Conservation (phyloP, 1,140 invertebrate genomes). For the Camponotus vicinus region DNA sequence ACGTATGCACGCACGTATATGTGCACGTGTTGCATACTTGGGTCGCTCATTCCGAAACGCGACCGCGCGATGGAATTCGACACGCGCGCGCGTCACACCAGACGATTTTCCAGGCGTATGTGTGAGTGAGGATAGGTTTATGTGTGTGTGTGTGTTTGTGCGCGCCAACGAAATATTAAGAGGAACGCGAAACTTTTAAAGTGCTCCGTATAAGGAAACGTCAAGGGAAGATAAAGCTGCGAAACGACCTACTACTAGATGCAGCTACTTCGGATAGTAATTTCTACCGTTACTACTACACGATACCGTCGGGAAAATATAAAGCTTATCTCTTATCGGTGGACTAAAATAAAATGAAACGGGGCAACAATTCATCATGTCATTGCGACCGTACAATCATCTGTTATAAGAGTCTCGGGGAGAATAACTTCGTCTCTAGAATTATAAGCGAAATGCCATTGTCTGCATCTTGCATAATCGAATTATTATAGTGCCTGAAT, state of each 20-base stretch:
- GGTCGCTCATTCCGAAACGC: not conserved
- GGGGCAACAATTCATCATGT: slow-evolving; percentile 47
- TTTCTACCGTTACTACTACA: slow-evolving; percentile 27
- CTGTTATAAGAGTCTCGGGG: slow-evolving; percentile 25
- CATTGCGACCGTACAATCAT: not conserved
- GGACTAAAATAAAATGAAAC: slow-evolving; percentile 49
- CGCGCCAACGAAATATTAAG: slow-evolving; percentile 38
- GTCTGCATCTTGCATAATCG: slow-evolving; percentile 1
- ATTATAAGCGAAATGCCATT: not conserved
- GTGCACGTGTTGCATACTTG: not conserved
- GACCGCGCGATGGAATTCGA: slow-evolving; percentile 23
- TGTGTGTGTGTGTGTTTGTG: too few species aligned
- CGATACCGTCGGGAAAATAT: slow-evolving; percentile 34
- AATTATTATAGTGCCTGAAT: not conserved
- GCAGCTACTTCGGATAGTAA: slow-evolving; percentile 41
- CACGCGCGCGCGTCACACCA: slow-evolving; percentile 1
- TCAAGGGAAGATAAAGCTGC: slow-evolving; percentile 46
- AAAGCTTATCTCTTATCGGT: slow-evolving; percentile 48
- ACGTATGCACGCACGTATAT: too few species aligned
- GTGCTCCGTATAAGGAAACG: slow-evolving; percentile 27
- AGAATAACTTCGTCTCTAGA: not conserved
- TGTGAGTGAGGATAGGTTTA: not conserved
- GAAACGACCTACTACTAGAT: slow-evolving; percentile 29
- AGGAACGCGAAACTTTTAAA: slow-evolving; percentile 50
- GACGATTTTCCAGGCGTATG: slow-evolving; percentile 23